Evolutionary conservation across 2,113 vertebrate species (phyloP).

Genomic region (Gracilinanus agilis): DNA sequence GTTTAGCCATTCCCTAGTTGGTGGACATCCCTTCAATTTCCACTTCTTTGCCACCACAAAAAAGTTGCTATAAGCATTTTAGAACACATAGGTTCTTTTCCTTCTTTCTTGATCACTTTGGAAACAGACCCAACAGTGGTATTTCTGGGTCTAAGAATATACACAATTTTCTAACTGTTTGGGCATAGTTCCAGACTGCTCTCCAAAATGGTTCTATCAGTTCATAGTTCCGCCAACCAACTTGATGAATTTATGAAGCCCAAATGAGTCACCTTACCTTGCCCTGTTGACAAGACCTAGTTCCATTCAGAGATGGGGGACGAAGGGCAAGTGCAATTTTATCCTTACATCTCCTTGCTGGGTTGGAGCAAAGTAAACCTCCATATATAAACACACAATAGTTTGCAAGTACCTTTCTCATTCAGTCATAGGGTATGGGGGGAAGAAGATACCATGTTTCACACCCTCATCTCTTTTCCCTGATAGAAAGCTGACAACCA

Average conservation of each 20-base stretch:
- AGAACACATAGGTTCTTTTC: no score
- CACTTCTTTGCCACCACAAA: no score
- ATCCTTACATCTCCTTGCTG: background rate
- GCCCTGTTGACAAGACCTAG: background rate
- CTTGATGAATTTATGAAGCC: background rate
- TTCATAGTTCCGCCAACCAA: background rate
- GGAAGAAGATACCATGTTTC: background rate
- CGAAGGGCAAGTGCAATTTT: background rate
- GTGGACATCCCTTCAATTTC: no score
- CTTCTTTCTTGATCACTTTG: no score
- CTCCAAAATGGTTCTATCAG: no score
- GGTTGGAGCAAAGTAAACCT: background rate
- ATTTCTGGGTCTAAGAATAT: no score
- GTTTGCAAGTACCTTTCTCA: background rate
- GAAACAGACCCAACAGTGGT: no score
- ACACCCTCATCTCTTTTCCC: background rate
- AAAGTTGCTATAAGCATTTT: no score
- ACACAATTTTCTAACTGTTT: no score
- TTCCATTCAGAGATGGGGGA: background rate
- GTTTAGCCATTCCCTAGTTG: no score
- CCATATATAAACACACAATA: background rate
- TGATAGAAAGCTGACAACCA: background rate
- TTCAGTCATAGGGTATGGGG: background rate
- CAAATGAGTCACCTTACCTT: background rate
- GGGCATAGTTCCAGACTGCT: no score